Evolutionary conservation across 1,140 invertebrate species (phyloP), one percentile per base, ranked within the genome.

Genomic region (Acyrthosiphon pisum): DNA sequence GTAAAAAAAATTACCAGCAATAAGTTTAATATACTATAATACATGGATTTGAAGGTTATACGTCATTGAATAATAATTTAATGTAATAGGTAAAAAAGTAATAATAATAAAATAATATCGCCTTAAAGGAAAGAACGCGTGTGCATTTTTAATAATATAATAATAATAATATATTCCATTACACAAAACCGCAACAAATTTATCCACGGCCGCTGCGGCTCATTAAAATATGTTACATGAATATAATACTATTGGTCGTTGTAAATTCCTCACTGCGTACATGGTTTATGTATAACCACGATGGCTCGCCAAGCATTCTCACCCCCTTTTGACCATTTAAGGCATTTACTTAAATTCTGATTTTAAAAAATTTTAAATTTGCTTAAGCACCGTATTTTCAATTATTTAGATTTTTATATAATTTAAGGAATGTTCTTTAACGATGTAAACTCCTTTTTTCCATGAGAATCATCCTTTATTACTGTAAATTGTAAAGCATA

Each of bases 21-120:
- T 87, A 87, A 46, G 35, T 48, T 48, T 87, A 87, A 87, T 76
- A 83, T 37, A 83, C 6, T 83, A 76, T 68, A 30, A 68, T 68
- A 68, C 37, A 81, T 20, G 81, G 35, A 48, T 48, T 87, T n/a
- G 35, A 46, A 87, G 84, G 84, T 87, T 30, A 46, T n/a, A 48
- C 30, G 60, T 68, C 60, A 68, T 46, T 18, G 44, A 87, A 30
- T 30, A 48, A 87, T 87, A 87, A 87, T 84, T 84, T 84, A 41
- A 41, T 84, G 37, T 30, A 44, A 68, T 68, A 84, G 83, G 23
- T 84, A 41, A 84, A 84, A 84, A 84, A 68, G 8, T 9, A 68
- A 68, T 18, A 68, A n/a, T 18, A n/a, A 68, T 68, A n/a, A 84
- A 84, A 44, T 84, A 84, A 30, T 23, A 84, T 84, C 37, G 22